Evolutionary conservation across 2,113 vertebrate genomes (phyloP).

Genomic region (Ploceus nigricollis): DNA sequence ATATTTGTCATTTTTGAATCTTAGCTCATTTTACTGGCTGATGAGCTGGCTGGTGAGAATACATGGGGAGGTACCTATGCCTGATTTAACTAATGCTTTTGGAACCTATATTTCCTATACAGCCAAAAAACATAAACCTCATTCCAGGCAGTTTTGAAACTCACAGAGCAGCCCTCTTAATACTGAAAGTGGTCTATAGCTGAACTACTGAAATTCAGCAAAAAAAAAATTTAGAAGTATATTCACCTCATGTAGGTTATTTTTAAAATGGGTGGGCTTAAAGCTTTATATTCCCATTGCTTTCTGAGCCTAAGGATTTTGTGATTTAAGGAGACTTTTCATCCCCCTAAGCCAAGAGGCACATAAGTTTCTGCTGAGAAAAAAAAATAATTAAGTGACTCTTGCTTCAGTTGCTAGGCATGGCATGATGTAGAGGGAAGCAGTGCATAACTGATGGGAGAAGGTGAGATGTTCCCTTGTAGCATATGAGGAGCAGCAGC

Average conservation of each 20-base stretch:
- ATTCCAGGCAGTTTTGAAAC: neutral
- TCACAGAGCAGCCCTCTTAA: neutral
- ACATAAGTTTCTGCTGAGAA: neutral
- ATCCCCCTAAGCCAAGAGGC: neutral
- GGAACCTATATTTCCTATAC: neutral
- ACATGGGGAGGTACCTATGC: neutral
- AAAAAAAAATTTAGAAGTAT: neutral
- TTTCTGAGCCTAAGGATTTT: neutral
- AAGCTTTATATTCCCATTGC: neutral
- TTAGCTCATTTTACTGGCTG: neutral
- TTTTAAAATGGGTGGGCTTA: neutral
- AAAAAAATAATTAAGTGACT: neutral
- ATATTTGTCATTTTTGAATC: neutral
- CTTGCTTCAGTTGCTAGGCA: neutral
- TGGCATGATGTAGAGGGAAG: neutral
- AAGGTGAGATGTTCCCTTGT: neutral
- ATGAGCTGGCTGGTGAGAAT: neutral
- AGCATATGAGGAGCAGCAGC: neutral
- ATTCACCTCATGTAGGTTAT: neutral
- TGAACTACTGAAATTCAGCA: neutral
- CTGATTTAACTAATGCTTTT: neutral
- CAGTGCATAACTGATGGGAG: slow-evolving; percentile 17
- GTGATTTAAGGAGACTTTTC: neutral
- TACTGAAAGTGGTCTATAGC: neutral
- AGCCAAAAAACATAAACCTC: neutral